A percentile compares a stretch with the other conserved stretches of the same genome.
Conservation (phyloP, 2,797 vertebrate genomes). For the Moxostoma hubbsi region DNA sequence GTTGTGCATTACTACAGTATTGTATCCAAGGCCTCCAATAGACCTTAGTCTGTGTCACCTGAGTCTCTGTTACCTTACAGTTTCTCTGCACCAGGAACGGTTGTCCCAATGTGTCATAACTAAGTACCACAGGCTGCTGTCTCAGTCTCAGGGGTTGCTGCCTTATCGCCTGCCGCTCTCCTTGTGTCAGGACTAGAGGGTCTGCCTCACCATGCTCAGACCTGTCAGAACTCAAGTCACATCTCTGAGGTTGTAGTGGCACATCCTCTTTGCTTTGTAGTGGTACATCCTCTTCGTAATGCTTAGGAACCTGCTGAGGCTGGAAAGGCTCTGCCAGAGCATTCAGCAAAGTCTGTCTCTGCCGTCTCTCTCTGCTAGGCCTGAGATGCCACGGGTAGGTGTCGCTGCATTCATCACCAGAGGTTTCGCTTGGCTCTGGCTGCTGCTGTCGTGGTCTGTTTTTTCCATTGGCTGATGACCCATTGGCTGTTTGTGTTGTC, state of each 20-base stretch:
- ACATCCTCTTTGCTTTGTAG: too few relatives aligned
- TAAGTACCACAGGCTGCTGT: conserved; percentile 12
- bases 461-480: too few relatives aligned
- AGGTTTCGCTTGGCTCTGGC: neutral
- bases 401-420: neutral
- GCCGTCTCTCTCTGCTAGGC: neutral
- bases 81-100: neutral
- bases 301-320: neutral
- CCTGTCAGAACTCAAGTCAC: neutral
- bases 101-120: conserved; percentile 30
- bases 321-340: conserved; percentile 5
- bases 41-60: neutral
- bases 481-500: too few relatives aligned
- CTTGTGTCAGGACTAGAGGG: neutral
- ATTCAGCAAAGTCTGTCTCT: neutral
- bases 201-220: neutral
- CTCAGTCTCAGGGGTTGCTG: conserved; percentile 20
- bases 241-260: too few relatives aligned
- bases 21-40: conserved; percentile 37
- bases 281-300: too few relatives aligned
- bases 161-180: neutral
- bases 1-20: too few relatives aligned
- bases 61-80: conserved; percentile 18
- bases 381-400: conserved; percentile 2
- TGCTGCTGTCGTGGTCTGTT: neutral